These are phyloP conservation scores for Icerya purchasi DNA, from an alignment of 2,888 invertebrate species.

Conservation along the genomic window DNA sequence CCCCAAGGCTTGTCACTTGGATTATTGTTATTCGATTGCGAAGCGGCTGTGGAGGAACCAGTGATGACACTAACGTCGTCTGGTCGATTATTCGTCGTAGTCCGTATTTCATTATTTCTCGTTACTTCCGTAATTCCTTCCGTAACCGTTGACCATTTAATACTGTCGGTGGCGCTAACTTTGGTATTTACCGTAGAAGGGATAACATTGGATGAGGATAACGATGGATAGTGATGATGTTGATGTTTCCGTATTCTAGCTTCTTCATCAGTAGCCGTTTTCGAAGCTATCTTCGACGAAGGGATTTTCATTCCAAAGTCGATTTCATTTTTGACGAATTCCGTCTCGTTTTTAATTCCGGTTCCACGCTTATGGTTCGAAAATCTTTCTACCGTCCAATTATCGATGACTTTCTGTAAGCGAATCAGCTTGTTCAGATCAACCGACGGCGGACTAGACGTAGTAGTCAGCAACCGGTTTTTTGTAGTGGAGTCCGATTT, in stretches of 20 bases:
- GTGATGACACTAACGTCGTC: conserved; percentile 15
- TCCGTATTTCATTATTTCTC: conserved; percentile 6
- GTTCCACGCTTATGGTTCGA: conserved; percentile 13
- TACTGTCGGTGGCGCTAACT: too few species aligned
- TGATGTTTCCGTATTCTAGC: conserved; percentile 19
- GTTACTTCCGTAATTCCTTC: conserved; percentile 1
- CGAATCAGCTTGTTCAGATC: conserved; percentile 44
- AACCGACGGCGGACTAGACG: conserved; percentile 18
- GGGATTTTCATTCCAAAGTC: too few species aligned
- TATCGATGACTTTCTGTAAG: conserved; percentile 61
- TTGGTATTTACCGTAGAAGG: conserved; percentile 53
- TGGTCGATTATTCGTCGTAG: conserved; percentile 1
- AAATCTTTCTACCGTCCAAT: conserved; percentile 58
- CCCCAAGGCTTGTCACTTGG: conserved; percentile 38
- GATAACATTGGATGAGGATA: conserved; percentile 48
- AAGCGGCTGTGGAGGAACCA: conserved; percentile 14
- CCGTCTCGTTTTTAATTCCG: too few species aligned
- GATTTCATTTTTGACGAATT: too few species aligned
- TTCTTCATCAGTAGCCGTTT: too few species aligned
- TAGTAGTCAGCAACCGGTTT: neutral
- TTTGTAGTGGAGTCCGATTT: too few species aligned
- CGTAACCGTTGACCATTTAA: too few species aligned
- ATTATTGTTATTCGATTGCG: conserved; percentile 19
- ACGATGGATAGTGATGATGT: conserved; percentile 20
- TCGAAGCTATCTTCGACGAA: too few species aligned